These are phyloP conservation scores for Nomada goodeniana DNA, from an alignment of 2,888 invertebrate species.

Conservation along the genomic window DNA sequence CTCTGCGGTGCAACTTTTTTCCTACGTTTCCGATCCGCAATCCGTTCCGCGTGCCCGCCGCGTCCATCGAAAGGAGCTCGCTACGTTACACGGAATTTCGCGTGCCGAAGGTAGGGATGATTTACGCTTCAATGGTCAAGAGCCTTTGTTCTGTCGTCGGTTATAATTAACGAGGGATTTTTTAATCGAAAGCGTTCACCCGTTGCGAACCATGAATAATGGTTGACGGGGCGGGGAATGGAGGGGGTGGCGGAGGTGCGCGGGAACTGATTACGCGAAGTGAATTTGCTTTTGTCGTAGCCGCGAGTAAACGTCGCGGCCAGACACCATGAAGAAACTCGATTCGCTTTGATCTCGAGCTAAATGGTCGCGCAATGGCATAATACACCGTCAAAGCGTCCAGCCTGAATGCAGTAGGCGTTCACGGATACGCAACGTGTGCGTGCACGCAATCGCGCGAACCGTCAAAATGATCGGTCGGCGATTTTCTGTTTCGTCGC, in stretches of 20 bases:
- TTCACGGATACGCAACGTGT: too few relatives aligned
- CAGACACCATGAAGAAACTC: conserved; percentile 34
- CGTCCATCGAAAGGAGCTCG: background rate
- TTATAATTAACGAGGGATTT: conserved; percentile 13
- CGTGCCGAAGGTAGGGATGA: background rate
- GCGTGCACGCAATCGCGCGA: background rate
- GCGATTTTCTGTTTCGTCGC: conserved; percentile 29
- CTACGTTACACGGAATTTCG: background rate
- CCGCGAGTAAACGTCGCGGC: conserved; percentile 25
- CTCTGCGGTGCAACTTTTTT: conserved; percentile 59
- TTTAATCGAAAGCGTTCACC: background rate
- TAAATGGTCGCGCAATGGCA: conserved; percentile 3
- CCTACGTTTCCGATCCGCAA: conserved; percentile 42
- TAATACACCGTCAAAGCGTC: conserved; percentile 29
- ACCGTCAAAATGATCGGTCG: conserved; percentile 5
- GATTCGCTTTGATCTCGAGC: conserved; percentile 41
- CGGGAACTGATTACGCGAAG: conserved; percentile 18
- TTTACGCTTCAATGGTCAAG: background rate
- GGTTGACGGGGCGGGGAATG: conserved; percentile 1
- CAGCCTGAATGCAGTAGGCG: background rate
- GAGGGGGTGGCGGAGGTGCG: background rate
- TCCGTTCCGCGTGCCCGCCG: background rate
- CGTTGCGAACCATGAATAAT: background rate
- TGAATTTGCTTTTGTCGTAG: conserved; percentile 40
- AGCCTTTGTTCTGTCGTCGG: background rate